Base-by-base conservation (phyloP, 2,888 invertebrate genomes). In the Cataglyphis cursor region DNA sequence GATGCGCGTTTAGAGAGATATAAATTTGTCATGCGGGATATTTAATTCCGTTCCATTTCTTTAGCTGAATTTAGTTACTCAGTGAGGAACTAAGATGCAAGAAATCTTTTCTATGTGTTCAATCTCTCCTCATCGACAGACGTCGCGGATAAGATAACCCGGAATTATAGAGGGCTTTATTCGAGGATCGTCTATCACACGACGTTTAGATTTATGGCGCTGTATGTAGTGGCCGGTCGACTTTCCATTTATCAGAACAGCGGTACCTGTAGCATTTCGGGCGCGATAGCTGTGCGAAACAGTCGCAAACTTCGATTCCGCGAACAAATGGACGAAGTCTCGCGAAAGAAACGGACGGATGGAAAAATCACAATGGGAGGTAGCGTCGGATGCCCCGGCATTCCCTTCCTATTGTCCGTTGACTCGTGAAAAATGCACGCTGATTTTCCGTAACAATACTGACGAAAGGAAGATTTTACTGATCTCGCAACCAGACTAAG, bases 381-480 rank as follows among this genome's bases (percentile, higher is more conserved):
- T 81, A 80, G 83, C 83, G 65, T 75, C 86, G 86, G 90, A 83
- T 89, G 87, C 83, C 73, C 62, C 84, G 62, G 41, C 87, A 82
- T 78, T 89, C 87, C 82, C 70, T 86, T 66, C 78, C 89, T 72
- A 90, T 90, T 90, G 89, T 90, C 85, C 89, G 85, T 44, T 85
- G 90, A 86, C 87, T 90, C 87, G 89, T 90, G 89, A 90, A 90
- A 90, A 90, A 90, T 90, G 90, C 89, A 85, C 90, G 80, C 89
- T 90, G 89, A 90, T 90, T 90, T 90, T 87, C 90, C 89, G 89
- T 90, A 90, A 90, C 89, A 90, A 90, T 90, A 87, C 89, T 85
- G 90, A 89, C 90, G 89, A 90, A 90, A 90, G 87, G 85, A 87
- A 89, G 82, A 87, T 87, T 88, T 89, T 82, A 85, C 85, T 87